Evolutionary conservation across 2,797 vertebrate genomes (phyloP).

Genomic region (Poecilia wingei): DNA sequence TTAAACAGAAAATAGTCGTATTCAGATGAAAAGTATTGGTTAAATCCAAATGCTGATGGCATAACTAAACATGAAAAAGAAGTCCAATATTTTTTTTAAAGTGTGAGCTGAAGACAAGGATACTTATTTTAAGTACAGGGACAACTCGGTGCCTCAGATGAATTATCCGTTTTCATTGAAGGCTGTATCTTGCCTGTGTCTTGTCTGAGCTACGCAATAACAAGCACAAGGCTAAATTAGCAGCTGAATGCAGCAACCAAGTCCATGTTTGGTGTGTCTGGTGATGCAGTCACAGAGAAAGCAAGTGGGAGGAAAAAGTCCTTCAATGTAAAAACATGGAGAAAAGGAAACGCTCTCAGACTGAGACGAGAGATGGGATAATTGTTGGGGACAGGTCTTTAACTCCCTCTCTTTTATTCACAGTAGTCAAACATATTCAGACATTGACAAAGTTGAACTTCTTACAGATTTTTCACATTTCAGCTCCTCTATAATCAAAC

Average conservation of each 20-base stretch:
- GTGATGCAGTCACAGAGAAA: slow-evolving; percentile 23
- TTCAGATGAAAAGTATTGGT: not conserved
- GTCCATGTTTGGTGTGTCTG: slow-evolving; percentile 70
- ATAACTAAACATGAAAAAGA: not conserved
- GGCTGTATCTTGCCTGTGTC: slow-evolving; percentile 4
- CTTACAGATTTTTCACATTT: slow-evolving; percentile 17
- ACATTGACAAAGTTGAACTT: not conserved
- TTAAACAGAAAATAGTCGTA: too few species aligned
- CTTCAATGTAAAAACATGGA: slow-evolving; percentile 42
- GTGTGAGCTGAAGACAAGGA: not conserved
- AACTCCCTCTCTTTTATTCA: slow-evolving; percentile 15
- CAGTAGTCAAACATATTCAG: slow-evolving; percentile 6
- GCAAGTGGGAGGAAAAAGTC: slow-evolving; percentile 22
- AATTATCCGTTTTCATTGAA: slow-evolving; percentile 12
- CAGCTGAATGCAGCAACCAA: slow-evolving; percentile 36
- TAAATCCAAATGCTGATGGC: not conserved
- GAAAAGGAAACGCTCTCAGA: slow-evolving; percentile 25
- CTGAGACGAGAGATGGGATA: slow-evolving; percentile 1
- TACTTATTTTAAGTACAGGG: not conserved
- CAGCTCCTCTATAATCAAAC: not conserved
- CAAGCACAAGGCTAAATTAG: slow-evolving; percentile 31
- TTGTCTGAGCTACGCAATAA: slow-evolving; percentile 16
- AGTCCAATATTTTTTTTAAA: not conserved
- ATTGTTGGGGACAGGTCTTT: slow-evolving; percentile 1
- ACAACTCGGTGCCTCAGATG: slow-evolving; percentile 1